Percentiles rank a stretch among this genome's conserved stretches.
These are phyloP conservation scores for Anneissia japonica DNA, from an alignment of 35 echinoderm and acorn worm genomes.

Conservation along the genomic window DNA sequence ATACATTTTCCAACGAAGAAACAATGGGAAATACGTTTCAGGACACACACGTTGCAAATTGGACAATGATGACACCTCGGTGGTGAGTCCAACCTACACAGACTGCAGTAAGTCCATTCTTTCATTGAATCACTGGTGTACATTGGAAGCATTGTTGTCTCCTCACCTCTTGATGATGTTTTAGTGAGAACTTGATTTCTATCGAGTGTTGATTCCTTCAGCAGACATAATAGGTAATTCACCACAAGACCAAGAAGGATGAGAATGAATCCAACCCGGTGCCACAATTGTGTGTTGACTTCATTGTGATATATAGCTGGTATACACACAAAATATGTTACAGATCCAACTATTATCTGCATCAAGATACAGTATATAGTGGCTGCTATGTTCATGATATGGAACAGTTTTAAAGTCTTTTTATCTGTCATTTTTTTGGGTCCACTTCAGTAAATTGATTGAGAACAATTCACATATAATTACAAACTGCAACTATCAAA, in stretches of 20 bases:
- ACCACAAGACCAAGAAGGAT: background rate
- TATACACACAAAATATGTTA: background rate
- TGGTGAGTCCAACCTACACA: slow-evolving; percentile 64
- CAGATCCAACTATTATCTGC: background rate
- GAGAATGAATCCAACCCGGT: background rate
- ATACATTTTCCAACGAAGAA: slow-evolving; percentile 80
- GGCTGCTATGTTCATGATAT: background rate
- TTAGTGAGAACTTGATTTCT: background rate
- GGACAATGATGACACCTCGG: slow-evolving; percentile 71
- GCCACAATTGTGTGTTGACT: background rate
- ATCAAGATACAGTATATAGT: background rate
- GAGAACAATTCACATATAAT: too few species aligned
- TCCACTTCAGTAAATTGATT: background rate
- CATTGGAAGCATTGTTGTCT: background rate
- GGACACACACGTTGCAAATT: slow-evolving; percentile 53
- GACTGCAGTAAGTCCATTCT: slow-evolving; percentile 66
- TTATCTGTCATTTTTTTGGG: background rate
- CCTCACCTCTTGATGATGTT: background rate
- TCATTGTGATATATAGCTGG: background rate
- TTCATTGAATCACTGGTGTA: slow-evolving; percentile 19
- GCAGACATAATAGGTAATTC: background rate
- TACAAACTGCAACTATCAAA: too few species aligned
- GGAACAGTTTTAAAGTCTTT: background rate
- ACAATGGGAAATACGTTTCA: slow-evolving; percentile 92
- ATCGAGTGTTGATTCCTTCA: background rate